Base-by-base conservation (phyloP, 2,888 invertebrate genomes). In the Auanema sp. region DNA sequence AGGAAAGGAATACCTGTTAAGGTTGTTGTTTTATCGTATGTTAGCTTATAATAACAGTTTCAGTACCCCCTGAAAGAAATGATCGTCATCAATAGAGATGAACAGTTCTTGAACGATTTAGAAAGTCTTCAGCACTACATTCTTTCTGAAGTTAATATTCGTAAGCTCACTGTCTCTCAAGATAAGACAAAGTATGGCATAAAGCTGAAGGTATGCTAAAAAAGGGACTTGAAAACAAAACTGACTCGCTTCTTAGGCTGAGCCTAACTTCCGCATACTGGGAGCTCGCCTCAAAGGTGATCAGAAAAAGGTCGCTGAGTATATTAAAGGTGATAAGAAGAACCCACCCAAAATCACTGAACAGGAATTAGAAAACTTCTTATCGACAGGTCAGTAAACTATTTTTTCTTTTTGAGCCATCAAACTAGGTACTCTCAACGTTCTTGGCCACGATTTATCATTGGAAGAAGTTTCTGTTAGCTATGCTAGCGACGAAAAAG, bases 101-200 rank as follows among this genome's bases (percentile, higher is more conserved):
- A 87, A 16, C 87, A 89, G 44, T 91, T 91, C 76, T 87, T 97
- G 64, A 86, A 89, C 2, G 92, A 93, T 78, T 88, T 96, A 0
- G 85, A 89, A 64, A 89, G 90, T 1, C 86, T 98, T 51, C 88
- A 93, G 80, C 88, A 88, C 21, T 97, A 96, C 84, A 90, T 98
- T 61, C 84, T 91, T 12, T 92, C 92, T 84, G 98, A 99, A 86
- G 87, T 97, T 80, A 98, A 98, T 85, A 90, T 98, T 0, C 90
- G 90, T 65, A 89, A 89, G 75, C 86, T 99, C 59, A 91, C 90
- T 0, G 87, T 92, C 1, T 92, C 93, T 2, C 90, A 90, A 47
- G 92, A 99, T 80, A 96, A 95, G 85, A 89, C 90, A 72, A 91
- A 91, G 78, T 98, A 93, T 85, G 94, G 93, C 1, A 91, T 99